phyloP scores from a whole-genome alignment of 2,888 invertebrate species.

The Micoletzkya japonica region DNA sequence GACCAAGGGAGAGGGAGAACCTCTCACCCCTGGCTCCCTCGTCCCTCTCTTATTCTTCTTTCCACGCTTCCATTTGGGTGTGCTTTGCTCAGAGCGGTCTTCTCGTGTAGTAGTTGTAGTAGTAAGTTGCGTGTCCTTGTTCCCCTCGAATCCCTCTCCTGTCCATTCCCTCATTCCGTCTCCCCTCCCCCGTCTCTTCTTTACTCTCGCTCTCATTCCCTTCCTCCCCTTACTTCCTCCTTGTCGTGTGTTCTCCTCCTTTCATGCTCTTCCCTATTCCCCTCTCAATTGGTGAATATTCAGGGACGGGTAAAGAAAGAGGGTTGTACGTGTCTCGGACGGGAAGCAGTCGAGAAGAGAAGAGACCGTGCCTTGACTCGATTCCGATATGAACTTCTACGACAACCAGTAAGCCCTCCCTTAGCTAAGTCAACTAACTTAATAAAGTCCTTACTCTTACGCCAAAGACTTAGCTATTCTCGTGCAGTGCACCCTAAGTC shows the following conservation, averaged over 20 bases:
- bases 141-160: not conserved
- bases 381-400: slow-evolving; percentile 20
- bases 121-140: too few species aligned
- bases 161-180: not conserved
- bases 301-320: slow-evolving; percentile 26
- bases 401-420: slow-evolving; percentile 19
- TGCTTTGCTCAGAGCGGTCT: too few species aligned
- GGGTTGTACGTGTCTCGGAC: slow-evolving; percentile 21
- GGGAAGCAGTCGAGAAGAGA: too few species aligned
- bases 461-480: too few species aligned
- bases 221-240: slow-evolving; percentile 15
- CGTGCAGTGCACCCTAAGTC: too few species aligned
- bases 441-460: too few species aligned
- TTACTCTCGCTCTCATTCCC: slow-evolving; percentile 6
- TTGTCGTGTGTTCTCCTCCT: not conserved
- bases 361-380: not conserved
- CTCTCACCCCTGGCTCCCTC: not conserved
- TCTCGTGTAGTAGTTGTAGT: too few species aligned
- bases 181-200: not conserved
- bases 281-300: not conserved
- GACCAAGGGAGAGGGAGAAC: not conserved
- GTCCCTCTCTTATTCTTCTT: not conserved
- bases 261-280: not conserved
- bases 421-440: too few species aligned
- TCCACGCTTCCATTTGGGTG: not conserved